Conservation (phyloP, 2,113 vertebrate species). For the Ammodytes dubius region DNA sequence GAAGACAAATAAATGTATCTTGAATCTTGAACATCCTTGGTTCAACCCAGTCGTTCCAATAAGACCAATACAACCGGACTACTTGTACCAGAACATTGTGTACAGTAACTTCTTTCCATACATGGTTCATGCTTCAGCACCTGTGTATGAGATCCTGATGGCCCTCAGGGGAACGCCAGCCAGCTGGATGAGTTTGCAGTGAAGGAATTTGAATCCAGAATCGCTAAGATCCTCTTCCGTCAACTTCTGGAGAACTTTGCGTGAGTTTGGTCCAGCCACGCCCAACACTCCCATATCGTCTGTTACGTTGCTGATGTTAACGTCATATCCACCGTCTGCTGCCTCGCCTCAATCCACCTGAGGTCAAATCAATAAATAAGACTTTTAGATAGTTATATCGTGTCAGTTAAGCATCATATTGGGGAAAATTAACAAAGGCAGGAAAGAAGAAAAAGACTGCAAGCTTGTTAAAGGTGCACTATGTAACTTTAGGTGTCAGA, state of each 20-base stretch:
- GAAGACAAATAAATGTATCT: too few species aligned
- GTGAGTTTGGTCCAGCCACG: slow-evolving; percentile 90
- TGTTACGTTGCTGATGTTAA: slow-evolving; percentile 90
- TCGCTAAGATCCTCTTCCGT: slow-evolving; percentile 92
- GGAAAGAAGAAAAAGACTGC: neutral
- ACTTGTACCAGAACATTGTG: neutral
- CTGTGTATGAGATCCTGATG: slow-evolving; percentile 97
- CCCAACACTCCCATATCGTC: slow-evolving; percentile 93
- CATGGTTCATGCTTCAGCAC: slow-evolving; percentile 73
- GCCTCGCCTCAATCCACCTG: slow-evolving; percentile 94
- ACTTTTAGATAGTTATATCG: neutral
- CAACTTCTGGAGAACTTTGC: slow-evolving; percentile 93
- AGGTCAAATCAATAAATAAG: slow-evolving; percentile 10
- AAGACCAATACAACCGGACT: neutral
- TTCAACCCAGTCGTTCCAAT: neutral
- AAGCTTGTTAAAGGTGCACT: neutral
- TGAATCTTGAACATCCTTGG: too few species aligned
- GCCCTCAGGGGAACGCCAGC: slow-evolving; percentile 87
- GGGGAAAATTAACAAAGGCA: neutral
- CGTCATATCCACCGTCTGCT: slow-evolving; percentile 83
- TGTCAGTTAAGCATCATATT: neutral
- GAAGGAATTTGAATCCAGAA: slow-evolving; percentile 91
- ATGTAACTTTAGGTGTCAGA: too few species aligned
- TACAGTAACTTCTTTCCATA: too few species aligned
- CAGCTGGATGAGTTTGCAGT: slow-evolving; percentile 88